phyloP scores from a whole-genome alignment of 2,888 invertebrate species.

The Clanis bilineata region DNA sequence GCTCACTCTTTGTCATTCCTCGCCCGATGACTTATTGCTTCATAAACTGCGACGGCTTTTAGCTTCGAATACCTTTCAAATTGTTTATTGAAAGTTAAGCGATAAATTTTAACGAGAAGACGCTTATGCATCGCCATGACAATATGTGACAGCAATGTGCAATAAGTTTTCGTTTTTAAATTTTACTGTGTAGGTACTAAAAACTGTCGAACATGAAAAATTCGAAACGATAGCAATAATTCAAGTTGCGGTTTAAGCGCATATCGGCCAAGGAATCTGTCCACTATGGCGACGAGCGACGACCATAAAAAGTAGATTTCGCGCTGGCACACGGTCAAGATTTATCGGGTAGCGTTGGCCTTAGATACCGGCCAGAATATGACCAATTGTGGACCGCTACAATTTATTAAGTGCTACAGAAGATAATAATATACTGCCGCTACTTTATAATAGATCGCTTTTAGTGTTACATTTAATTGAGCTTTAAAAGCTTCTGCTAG shows the following conservation, averaged over 20 bases:
- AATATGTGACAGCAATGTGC: slow-evolving; percentile 15
- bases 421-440: slow-evolving; percentile 30
- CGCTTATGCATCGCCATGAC: slow-evolving; percentile 7
- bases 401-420: slow-evolving; percentile 48
- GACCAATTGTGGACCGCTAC: slow-evolving; percentile 50
- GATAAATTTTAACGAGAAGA: slow-evolving; percentile 18
- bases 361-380: slow-evolving; percentile 53
- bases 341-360: slow-evolving; percentile 58
- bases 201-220: slow-evolving; percentile 54
- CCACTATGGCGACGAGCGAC: slow-evolving; percentile 48
- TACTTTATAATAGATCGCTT: background rate
- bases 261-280: slow-evolving; percentile 70
- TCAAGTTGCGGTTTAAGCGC: slow-evolving; percentile 49
- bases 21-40: slow-evolving; percentile 11
- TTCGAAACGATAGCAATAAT: slow-evolving; percentile 55
- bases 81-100: slow-evolving; percentile 14
- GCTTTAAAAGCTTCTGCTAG: background rate
- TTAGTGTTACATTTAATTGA: background rate
- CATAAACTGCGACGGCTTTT: slow-evolving; percentile 13
- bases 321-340: slow-evolving; percentile 62
- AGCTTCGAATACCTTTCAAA: slow-evolving; percentile 15
- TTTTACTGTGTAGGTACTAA: slow-evolving; percentile 21
- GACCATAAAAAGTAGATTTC: slow-evolving; percentile 70
- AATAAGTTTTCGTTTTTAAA: slow-evolving; percentile 30
- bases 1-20: slow-evolving; percentile 14